Evolutionary conservation across 2,888 invertebrate species (phyloP).

Genomic region (Sphaerophoria rueppellii): DNA sequence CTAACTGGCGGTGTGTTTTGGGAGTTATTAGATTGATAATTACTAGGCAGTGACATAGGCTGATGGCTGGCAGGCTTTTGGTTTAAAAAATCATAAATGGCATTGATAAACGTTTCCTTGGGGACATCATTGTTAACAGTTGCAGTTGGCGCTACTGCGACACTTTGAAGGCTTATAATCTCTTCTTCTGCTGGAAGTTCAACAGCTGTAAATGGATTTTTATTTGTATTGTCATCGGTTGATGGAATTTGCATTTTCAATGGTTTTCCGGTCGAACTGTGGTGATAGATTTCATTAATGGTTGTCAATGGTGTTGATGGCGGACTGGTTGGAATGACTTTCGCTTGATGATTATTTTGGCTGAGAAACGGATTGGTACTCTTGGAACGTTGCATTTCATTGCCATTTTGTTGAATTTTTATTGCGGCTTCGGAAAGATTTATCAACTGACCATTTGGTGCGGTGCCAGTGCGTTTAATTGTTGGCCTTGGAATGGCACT

Average conservation of each 20-base stretch:
- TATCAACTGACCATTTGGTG: constrained; percentile 75
- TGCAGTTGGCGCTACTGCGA: constrained; percentile 1
- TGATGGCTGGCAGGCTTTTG: constrained; percentile 60
- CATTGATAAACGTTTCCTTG: constrained; percentile 52
- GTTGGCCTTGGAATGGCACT: constrained; percentile 80
- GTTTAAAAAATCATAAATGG: constrained; percentile 66
- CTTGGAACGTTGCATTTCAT: constrained; percentile 52
- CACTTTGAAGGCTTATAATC: constrained; percentile 9
- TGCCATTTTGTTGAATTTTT: constrained; percentile 61
- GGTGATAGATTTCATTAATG: constrained; percentile 54
- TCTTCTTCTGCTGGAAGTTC: constrained; percentile 33
- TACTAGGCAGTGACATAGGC: constrained; percentile 74
- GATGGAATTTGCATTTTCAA: constrained; percentile 36
- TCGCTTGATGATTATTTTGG: constrained; percentile 67
- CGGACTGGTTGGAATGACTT: constrained; percentile 42
- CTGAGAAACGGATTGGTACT: constrained; percentile 80
- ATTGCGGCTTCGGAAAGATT: constrained; percentile 60
- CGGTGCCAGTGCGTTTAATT: constrained; percentile 79
- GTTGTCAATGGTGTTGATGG: constrained; percentile 66
- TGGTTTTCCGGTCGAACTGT: constrained; percentile 49
- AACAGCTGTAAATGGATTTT: constrained; percentile 65
- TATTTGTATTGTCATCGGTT: constrained; percentile 62
- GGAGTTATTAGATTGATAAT: constrained; percentile 55
- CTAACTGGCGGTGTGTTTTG: neutral
- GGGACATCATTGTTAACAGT: constrained; percentile 37